Conservation (phyloP, 2,113 vertebrate genomes). For the Zootoca vivipara region DNA sequence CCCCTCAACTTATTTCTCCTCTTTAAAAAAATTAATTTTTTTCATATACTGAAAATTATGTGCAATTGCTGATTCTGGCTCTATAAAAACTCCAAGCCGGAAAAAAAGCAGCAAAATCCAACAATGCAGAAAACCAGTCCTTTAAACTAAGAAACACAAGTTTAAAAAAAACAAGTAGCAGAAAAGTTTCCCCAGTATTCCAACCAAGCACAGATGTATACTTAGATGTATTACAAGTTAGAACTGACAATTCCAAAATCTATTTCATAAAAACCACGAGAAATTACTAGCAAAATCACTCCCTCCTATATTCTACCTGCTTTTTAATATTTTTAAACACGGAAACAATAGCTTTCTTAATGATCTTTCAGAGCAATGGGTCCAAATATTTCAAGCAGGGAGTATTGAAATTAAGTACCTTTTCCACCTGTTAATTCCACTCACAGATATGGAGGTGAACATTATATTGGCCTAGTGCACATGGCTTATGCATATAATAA, state of each 20-base stretch:
- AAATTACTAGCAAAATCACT: too few relatives aligned
- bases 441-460: background rate
- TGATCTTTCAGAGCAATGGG: background rate
- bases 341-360: background rate
- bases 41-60: background rate
- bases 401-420: background rate
- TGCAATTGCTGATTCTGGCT: background rate
- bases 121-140: background rate
- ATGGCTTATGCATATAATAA: background rate
- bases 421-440: background rate
- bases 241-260: background rate
- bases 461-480: background rate
- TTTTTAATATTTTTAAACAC: background rate
- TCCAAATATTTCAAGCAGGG: background rate
- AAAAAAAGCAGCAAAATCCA: background rate
- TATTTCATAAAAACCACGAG: background rate
- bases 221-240: background rate
- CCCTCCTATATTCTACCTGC: background rate
- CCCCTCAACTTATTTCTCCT: background rate
- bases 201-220: constrained; percentile 39
- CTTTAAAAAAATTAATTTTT: background rate
- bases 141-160: constrained; percentile 17
- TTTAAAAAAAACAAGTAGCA: background rate
- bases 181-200: background rate
- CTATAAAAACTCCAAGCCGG: background rate